phyloP scores from a whole-genome alignment of 2,888 invertebrate genomes.

The Microchrysa polita region DNA sequence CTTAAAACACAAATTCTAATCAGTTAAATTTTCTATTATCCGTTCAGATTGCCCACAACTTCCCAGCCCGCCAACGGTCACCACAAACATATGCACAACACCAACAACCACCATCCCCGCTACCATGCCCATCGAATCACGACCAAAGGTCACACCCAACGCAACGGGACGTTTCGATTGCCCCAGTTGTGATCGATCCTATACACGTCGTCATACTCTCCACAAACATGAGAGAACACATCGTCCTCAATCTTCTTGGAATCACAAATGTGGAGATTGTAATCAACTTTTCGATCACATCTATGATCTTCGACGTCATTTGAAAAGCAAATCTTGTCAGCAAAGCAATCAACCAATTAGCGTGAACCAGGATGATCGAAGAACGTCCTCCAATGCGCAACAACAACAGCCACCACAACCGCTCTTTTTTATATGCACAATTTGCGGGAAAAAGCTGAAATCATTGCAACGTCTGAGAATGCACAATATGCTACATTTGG shows the following conservation, averaged over 20 bases:
- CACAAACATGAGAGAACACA: conserved; percentile 46
- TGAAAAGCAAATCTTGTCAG: conserved; percentile 45
- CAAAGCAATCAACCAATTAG: not conserved
- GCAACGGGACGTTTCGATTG: conserved; percentile 45
- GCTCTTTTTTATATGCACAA: conserved; percentile 48
- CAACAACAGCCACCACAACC: conserved; percentile 21
- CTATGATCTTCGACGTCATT: conserved; percentile 50
- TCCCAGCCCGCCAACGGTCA: not conserved
- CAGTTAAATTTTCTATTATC: too few relatives aligned
- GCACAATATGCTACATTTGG: conserved; percentile 46
- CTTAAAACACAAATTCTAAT: too few relatives aligned
- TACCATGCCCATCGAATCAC: not conserved
- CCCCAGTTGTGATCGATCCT: conserved; percentile 46
- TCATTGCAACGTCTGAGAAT: conserved; percentile 47
- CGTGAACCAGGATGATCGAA: not conserved
- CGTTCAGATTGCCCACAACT: conserved; percentile 1
- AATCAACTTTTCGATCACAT: conserved; percentile 50
- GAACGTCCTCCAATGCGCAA: not conserved
- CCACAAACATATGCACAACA: not conserved
- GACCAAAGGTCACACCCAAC: conserved; percentile 31
- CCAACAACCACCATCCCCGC: not conserved
- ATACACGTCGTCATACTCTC: conserved; percentile 45
- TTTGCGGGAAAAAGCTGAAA: conserved; percentile 49
- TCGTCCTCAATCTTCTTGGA: conserved; percentile 47
- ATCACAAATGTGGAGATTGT: conserved; percentile 53